Percentiles rank a stretch among this genome's conserved stretches.
Evolutionary conservation across 2,888 invertebrate species (phyloP).

Genomic region (Tortricodes alternella): DNA sequence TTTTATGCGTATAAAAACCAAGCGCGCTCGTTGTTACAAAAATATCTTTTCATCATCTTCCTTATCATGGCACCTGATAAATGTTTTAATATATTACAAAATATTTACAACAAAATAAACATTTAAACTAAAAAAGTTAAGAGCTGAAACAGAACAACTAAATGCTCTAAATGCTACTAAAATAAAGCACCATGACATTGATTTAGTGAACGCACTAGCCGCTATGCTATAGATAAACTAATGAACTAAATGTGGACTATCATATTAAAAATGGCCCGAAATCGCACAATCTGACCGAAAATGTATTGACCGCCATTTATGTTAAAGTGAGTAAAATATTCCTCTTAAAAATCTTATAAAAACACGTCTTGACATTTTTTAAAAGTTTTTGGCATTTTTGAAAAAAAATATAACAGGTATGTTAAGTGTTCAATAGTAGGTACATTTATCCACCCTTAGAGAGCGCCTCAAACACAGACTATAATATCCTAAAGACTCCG

Average conservation of each 20-base stretch:
- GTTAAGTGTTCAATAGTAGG: constrained; percentile 1
- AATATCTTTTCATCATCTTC: too few species aligned
- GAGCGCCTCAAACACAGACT: constrained; percentile 14
- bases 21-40: constrained; percentile 31
- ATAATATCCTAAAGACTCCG: too few species aligned
- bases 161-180: constrained; percentile 77
- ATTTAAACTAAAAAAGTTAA: constrained; percentile 39
- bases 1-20: not conserved
- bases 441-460: constrained; percentile 24
- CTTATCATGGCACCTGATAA: constrained; percentile 10
- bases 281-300: not conserved
- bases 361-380: not conserved
- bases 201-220: not conserved
- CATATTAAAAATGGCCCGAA: not conserved
- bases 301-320: not conserved
- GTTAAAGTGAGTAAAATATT: not conserved
- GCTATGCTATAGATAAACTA: not conserved
- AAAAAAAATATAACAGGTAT: not conserved
- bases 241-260: not conserved
- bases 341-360: too few species aligned
- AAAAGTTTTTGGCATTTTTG: constrained; percentile 9
- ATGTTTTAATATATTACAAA: not conserved
- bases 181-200: constrained; percentile 61
- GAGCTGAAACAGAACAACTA: constrained; percentile 52
- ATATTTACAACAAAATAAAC: constrained; percentile 40